These are phyloP conservation scores for Nixonia krombeini DNA, from an alignment of 1,140 invertebrate genomes.

Conservation along the genomic window DNA sequence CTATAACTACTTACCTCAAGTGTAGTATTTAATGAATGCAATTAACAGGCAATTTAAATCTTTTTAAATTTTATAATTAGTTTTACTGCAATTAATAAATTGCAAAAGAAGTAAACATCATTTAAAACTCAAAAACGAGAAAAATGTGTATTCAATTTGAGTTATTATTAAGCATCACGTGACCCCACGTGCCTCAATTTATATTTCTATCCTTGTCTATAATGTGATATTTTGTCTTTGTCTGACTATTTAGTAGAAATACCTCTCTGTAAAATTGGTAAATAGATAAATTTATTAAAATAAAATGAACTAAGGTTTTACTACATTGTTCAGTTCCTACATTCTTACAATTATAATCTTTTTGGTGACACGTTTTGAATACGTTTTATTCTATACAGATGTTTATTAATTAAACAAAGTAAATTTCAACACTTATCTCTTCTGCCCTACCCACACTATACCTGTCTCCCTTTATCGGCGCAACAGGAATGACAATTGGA, in stretches of 20 bases:
- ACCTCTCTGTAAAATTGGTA: not conserved
- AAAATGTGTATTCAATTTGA: not conserved
- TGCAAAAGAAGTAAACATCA: no score
- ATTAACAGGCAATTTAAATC: no score
- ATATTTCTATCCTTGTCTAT: slow-evolving; percentile 29
- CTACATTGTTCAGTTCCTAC: no score
- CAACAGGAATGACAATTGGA: slow-evolving; percentile 67
- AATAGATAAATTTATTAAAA: not conserved
- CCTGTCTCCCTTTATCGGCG: slow-evolving; percentile 60
- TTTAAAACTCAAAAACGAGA: no score
- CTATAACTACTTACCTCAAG: no score
- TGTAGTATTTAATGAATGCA: no score
- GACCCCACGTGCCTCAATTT: slow-evolving; percentile 63
- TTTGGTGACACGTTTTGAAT: not conserved
- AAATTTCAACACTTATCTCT: not conserved
- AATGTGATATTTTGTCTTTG: not conserved
- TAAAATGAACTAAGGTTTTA: not conserved
- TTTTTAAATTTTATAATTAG: no score
- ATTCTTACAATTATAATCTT: not conserved
- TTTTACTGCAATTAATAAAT: not conserved
- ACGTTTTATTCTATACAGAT: not conserved
- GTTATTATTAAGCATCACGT: slow-evolving; percentile 50
- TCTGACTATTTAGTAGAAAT: slow-evolving; percentile 1
- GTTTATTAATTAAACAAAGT: not conserved
- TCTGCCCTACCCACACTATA: not conserved